phyloP scores from a whole-genome alignment of 2,113 vertebrate genomes.

The Tragulus kanchil region DNA sequence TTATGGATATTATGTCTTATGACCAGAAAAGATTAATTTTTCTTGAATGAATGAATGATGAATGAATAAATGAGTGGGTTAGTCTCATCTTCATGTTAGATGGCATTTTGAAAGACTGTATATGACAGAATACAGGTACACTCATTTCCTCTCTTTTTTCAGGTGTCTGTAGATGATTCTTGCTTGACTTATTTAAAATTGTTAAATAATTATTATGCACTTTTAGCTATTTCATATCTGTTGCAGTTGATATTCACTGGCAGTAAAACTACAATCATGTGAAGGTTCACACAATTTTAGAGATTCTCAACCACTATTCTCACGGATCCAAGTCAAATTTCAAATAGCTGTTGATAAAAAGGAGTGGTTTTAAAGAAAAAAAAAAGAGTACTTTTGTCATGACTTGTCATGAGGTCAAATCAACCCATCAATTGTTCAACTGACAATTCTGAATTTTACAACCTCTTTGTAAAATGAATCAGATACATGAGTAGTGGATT shows the following conservation, averaged over 20 bases:
- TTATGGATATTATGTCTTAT: neutral
- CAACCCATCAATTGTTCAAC: neutral
- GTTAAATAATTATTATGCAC: neutral
- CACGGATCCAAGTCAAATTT: neutral
- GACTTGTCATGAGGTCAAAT: neutral
- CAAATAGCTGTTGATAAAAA: neutral
- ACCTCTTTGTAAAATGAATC: conserved; percentile 39
- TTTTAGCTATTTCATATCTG: neutral
- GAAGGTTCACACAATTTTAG: neutral
- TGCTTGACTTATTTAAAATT: neutral
- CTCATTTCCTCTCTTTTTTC: neutral
- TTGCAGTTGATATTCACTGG: neutral
- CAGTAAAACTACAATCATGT: neutral
- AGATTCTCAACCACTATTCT: neutral
- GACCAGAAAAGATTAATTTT: neutral
- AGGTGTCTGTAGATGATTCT: neutral
- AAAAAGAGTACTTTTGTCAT: neutral
- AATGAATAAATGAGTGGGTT: conserved; percentile 9
- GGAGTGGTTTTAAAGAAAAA: too few species aligned
- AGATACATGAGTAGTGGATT: conserved; percentile 7
- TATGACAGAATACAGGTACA: neutral
- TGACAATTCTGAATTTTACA: conserved; percentile 29
- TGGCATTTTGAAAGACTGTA: neutral
- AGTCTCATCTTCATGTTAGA: neutral
- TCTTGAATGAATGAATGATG: neutral